phyloP scores from a whole-genome alignment of 2,797 vertebrate genomes.

The Rhabdomys pumilio region DNA sequence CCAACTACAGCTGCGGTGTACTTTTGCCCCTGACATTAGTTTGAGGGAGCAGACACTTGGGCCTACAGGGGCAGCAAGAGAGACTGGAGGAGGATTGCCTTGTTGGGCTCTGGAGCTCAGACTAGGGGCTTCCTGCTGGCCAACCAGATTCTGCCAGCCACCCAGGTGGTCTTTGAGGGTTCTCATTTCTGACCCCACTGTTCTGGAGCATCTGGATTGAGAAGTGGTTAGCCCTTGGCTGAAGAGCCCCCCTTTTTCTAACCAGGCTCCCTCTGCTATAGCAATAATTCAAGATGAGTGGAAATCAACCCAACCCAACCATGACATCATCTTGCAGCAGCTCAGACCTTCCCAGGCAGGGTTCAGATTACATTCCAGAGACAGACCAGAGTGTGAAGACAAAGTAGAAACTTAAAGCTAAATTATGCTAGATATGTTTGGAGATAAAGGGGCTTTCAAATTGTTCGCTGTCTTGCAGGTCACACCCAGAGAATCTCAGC shows the following conservation, averaged over 20 bases:
- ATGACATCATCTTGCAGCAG: not conserved
- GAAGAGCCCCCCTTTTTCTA: not conserved
- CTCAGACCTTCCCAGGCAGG: not conserved
- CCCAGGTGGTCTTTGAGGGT: not conserved
- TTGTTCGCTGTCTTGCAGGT: accelerated
- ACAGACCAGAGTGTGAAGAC: not conserved
- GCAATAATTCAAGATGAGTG: not conserved
- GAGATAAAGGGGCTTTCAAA: not conserved
- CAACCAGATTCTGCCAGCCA: not conserved
- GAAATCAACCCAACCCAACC: not conserved
- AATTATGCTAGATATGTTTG: not conserved
- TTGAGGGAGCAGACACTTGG: not conserved
- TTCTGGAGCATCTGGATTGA: not conserved
- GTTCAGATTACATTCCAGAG: not conserved
- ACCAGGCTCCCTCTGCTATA: not conserved
- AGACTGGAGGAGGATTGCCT: accelerated
- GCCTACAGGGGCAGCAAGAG: not conserved
- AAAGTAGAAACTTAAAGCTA: not conserved
- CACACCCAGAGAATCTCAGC: not conserved
- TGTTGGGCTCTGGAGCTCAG: not conserved
- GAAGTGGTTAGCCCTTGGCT: not conserved
- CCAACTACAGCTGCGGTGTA: not conserved
- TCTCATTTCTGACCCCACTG: not conserved
- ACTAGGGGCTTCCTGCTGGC: not conserved
- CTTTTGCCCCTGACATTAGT: not conserved